Conservation (phyloP, 2,113 vertebrate species). For the Etia nguti region DNA sequence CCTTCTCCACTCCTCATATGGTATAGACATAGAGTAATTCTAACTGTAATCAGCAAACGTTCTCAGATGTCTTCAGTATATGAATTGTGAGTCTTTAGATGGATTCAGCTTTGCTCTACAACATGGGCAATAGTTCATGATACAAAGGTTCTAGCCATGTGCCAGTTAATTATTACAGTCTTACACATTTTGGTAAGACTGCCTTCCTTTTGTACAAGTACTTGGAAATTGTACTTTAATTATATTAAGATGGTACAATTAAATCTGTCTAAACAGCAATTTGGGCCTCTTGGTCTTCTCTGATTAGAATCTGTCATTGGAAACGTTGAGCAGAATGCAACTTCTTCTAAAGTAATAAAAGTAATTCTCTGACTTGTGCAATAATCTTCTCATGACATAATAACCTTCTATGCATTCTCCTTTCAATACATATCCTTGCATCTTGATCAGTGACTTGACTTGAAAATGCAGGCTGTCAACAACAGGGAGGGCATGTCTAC, state of each 20-base stretch:
- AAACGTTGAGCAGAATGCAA: neutral
- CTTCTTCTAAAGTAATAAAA: neutral
- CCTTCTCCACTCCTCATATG: neutral
- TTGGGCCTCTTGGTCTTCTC: neutral
- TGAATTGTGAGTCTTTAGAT: neutral
- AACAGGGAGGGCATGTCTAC: neutral
- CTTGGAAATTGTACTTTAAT: neutral
- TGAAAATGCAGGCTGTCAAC: neutral
- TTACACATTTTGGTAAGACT: neutral
- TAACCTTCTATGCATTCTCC: neutral
- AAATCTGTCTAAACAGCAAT: neutral
- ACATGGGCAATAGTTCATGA: neutral
- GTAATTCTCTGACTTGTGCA: neutral
- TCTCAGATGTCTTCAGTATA: neutral
- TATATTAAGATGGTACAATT: neutral
- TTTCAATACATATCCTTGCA: neutral
- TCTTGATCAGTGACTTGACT: neutral
- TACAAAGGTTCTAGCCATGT: neutral
- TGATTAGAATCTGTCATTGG: neutral
- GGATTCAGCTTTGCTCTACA: neutral
- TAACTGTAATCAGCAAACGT: neutral
- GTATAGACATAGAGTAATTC: neutral
- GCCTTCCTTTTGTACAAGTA: neutral
- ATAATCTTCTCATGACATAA: neutral
- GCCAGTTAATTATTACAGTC: neutral